A percentile compares a stretch with the other conserved stretches of the same genome.
phyloP scores from a whole-genome alignment of 2,797 vertebrate species.

The Gila robusta region DNA sequence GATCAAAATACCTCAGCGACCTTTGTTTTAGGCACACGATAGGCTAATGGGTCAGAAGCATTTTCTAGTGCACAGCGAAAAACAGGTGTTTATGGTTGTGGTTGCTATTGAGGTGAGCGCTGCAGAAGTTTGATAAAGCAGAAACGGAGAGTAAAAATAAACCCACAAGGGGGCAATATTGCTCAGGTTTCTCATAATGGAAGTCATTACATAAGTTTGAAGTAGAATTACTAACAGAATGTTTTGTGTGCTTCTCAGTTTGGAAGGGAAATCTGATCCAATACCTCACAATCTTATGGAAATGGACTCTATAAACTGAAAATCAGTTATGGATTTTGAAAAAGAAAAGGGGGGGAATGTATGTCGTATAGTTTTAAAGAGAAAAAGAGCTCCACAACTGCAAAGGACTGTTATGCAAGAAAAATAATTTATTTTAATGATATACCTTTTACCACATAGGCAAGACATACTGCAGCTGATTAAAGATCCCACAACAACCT shows the following conservation, averaged over 20 bases:
- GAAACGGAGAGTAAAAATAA: not conserved
- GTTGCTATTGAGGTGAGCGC: not conserved
- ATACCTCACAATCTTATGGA: not conserved
- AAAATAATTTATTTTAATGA: conserved; percentile 88
- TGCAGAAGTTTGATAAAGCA: not conserved
- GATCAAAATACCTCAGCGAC: not conserved
- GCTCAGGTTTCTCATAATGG: conserved; percentile 13
- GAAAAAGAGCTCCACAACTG: conserved; percentile 14
- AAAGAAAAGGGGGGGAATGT: not conserved
- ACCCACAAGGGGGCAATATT: conserved; percentile 62
- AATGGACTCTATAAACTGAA: not conserved
- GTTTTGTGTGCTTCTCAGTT: conserved; percentile 22
- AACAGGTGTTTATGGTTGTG: not conserved
- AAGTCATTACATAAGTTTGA: conserved; percentile 58
- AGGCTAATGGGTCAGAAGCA: not conserved
- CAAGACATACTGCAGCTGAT: conserved; percentile 71
- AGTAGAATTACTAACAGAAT: conserved; percentile 49
- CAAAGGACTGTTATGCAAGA: conserved; percentile 76
- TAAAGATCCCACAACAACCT: conserved; percentile 73
- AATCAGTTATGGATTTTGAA: not conserved
- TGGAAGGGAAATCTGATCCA: not conserved
- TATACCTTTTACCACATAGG: conserved; percentile 82
- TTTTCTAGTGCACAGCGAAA: not conserved
- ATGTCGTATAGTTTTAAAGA: not conserved
- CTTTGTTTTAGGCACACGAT: not conserved